phyloP scores from a whole-genome alignment of 2,113 vertebrate species.

The Mastomys natalensis region DNA sequence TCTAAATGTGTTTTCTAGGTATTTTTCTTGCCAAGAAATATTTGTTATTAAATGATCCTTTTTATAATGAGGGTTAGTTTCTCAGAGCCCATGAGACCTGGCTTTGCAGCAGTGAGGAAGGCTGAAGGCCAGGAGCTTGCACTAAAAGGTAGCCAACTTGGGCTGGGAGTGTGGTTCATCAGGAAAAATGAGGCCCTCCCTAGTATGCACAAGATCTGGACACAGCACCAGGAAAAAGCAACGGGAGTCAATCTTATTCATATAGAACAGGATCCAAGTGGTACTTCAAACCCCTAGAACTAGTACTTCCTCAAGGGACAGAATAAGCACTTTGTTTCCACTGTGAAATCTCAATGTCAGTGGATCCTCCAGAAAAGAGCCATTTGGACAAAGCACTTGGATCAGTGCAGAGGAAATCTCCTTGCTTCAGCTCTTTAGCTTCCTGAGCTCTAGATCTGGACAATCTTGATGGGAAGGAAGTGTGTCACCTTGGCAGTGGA shows the following conservation, averaged over 20 bases:
- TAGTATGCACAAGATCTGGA: no score
- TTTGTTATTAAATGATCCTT: background rate
- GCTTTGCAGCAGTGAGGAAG: background rate
- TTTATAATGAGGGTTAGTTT: background rate
- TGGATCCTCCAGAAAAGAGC: background rate
- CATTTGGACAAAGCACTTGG: background rate
- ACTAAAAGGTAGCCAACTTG: background rate
- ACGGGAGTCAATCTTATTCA: background rate
- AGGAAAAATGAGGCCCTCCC: background rate
- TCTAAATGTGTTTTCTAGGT: background rate
- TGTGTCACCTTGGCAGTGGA: background rate
- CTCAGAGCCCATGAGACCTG: background rate
- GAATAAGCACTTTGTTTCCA: background rate
- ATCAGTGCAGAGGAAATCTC: background rate
- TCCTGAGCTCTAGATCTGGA: background rate
- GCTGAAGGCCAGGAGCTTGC: background rate
- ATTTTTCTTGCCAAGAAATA: background rate
- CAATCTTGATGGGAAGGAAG: background rate
- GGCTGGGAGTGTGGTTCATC: background rate
- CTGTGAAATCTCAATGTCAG: background rate
- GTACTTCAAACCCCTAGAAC: background rate
- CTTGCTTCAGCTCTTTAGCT: background rate
- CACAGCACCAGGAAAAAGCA: background rate
- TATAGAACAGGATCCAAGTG: background rate
- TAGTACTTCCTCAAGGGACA: background rate